Evolutionary conservation across 2,113 vertebrate species (phyloP), one percentile per base, ranked within the genome.

Genomic region (Trogon melanurus): DNA sequence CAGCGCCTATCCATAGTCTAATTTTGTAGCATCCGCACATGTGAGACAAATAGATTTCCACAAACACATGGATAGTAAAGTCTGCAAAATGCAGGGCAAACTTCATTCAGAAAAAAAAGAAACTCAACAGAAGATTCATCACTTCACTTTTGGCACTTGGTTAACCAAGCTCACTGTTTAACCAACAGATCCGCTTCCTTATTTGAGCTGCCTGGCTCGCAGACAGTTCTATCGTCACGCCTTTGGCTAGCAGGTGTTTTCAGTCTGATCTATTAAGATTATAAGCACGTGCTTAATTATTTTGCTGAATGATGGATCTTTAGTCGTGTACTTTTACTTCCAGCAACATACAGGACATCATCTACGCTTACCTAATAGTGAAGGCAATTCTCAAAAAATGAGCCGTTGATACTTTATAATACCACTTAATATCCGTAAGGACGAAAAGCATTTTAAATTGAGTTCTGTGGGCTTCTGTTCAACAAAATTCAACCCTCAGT

Each of bases 201-300:
- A 20, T 65, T 58, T 72, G 66, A 91, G 38, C 36, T 85, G 44
- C 88, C 71, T 94, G 92, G 92, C 95, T 45, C 41, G 61, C 76
- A 91, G 89, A 83, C 93, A 93, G 19, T 51, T 79, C 93, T 87
- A 88, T 89, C 86, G 86, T 71, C 70, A 36, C 2, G 57, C 69
- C 93, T 91, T 89, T 92, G 83, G 69, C 89, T 84, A 83, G 76
- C 65, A 96, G 58, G 32, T 76, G 75, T 89, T 89, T 57, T 75
- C 78, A 85, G 41, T 72, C 50, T 88, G 54, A 91, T 95, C 79
- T 81, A 44, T 58, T 88, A 58, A 82, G 87, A 90, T 95, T 88
- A 91, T 74, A 64, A 86, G 29, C 38, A 83, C 34, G 34, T 70
- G 32, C 71, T 78, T 88, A 76, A 76, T 50, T 95, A 82, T 91